Base-by-base conservation (phyloP, 2,888 invertebrate genomes). In the Coleophora deauratella region DNA sequence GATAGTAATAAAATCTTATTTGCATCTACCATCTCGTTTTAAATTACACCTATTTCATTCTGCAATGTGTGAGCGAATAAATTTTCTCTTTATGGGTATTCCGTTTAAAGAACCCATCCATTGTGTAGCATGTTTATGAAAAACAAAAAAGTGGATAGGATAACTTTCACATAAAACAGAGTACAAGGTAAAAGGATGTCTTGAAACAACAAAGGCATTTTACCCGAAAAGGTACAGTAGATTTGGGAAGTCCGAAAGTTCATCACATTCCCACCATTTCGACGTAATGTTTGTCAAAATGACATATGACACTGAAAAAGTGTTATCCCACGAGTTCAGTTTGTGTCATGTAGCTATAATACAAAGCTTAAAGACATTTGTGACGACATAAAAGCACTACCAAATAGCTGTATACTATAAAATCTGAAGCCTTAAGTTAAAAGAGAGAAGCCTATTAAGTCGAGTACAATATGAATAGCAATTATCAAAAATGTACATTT, bases 341-440 rank as follows among this genome's bases (percentile, higher is more conserved):
- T 54, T 56, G 63, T 69, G 66, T 63, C 63, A 64, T 62, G 62
- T 60, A 56, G 59, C 59, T 58, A 60, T 64, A 63, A 65, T 69
- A 70, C 69, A 66, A 71, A 64, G 71, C 70, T 68, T 30, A 71
- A 68, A 74, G 71, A 75, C 75, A 70, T 76, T 76, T 72, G 70
- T 70, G 68, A 68, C 69, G 72, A 73, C 71, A 78, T 81, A 77
- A 81, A 79, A 58, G 61, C 66, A 69, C 67, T 69, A 77, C 70
- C 70, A 77, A 78, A 76, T 72, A 67, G 67, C 66, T 71, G 63
- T 66, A 60, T 61, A 65, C 64, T 63, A 54, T 54, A 49, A 50
- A 49, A 43, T 40, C 44, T 43, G 47, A 38, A 42, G 47, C 50
- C 42, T 0, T 43, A 62, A 63, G 54, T 40, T 33, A 39, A 10